Conservation (phyloP, 2,797 vertebrate genomes). For the Tangara arthus region DNA sequence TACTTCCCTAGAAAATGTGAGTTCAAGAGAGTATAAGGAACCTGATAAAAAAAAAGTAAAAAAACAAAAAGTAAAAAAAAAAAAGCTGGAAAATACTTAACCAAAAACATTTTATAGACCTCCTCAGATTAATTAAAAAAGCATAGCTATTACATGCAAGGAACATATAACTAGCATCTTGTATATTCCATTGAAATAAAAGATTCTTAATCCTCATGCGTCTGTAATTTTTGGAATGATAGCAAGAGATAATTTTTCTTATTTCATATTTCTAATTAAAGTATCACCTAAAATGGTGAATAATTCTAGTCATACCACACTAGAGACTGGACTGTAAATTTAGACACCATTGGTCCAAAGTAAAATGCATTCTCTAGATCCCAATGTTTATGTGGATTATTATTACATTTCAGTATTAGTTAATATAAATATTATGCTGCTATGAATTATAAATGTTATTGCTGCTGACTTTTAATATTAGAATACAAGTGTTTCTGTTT, state of each 20-base stretch:
- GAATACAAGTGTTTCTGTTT: neutral
- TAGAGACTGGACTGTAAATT: neutral
- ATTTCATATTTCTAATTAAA: neutral
- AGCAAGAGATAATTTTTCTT: neutral
- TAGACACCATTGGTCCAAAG: neutral
- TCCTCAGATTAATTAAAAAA: neutral
- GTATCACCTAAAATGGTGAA: neutral
- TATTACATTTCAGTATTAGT: neutral
- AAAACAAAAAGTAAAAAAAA: neutral
- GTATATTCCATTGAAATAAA: neutral
- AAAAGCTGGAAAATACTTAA: neutral
- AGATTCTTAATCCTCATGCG: fast-evolving
- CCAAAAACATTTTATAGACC: neutral
- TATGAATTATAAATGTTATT: neutral
- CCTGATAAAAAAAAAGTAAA: neutral
- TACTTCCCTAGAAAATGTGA: neutral
- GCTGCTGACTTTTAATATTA: neutral
- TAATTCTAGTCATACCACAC: neutral
- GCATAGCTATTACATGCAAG: neutral
- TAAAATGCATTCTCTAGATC: neutral
- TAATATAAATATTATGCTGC: neutral
- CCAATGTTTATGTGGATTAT: neutral
- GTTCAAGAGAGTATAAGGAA: neutral
- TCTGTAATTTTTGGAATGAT: neutral
- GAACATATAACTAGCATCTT: neutral